Percentiles rank a stretch among this genome's conserved stretches.
These are phyloP conservation scores for Rhinella marina DNA, from an alignment of 2,797 vertebrate genomes.

Conservation along the genomic window DNA sequence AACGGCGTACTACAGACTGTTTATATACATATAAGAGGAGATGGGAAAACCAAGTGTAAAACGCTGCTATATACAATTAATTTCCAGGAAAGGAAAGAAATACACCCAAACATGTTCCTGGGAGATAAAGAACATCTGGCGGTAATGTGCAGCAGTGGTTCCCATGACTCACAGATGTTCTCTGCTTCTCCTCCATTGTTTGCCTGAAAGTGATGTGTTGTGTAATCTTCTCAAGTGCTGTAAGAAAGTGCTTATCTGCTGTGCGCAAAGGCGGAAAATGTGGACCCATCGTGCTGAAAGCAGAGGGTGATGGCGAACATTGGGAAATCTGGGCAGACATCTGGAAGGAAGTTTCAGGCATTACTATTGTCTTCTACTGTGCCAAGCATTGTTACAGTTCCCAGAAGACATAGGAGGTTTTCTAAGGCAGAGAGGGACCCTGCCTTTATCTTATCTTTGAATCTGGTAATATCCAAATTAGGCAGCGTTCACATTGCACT, in stretches of 20 bases:
- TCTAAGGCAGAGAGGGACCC: neutral
- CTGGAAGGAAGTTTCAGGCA: neutral
- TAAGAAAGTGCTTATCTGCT: constrained; percentile 27
- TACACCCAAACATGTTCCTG: neutral
- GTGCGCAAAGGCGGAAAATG: constrained; percentile 4
- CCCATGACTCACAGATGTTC: constrained; percentile 52
- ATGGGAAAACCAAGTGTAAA: neutral
- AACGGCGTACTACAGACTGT: neutral
- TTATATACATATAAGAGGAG: neutral
- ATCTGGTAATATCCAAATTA: neutral
- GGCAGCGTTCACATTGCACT: too few relatives aligned
- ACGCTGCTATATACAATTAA: constrained; percentile 22
- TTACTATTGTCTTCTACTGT: neutral
- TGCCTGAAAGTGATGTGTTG: constrained; percentile 26
- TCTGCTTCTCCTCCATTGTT: constrained; percentile 24
- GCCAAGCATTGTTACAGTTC: neutral
- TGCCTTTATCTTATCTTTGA: neutral
- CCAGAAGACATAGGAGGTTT: neutral
- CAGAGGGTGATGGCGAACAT: neutral
- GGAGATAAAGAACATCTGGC: constrained; percentile 46
- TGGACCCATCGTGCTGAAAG: neutral
- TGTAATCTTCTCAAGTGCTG: constrained; percentile 38
- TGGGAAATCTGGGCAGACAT: neutral
- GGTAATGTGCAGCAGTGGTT: constrained; percentile 18
- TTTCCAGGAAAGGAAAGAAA: constrained; percentile 44